Base-by-base conservation (phyloP, 1,140 invertebrate genomes). In the Drosophila trapezifrons region DNA sequence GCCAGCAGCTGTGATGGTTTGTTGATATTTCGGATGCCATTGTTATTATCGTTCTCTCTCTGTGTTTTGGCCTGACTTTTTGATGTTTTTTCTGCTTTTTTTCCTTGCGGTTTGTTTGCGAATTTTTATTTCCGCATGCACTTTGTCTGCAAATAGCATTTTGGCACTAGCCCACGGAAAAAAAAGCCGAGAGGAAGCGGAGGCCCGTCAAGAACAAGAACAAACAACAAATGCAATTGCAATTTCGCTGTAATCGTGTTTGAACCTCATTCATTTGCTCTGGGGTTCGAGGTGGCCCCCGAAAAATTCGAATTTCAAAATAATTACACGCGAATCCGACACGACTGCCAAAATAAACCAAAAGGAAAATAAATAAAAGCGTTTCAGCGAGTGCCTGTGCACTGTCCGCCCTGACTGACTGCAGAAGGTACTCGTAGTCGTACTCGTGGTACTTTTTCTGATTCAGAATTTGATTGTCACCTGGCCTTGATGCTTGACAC, bases 241-340 rank as follows among this genome's bases (percentile, higher is more conserved):
- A 25, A 64, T 64, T 56, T 70, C 35, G 47, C 29, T 67, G 43
- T 79, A 59, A 76, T 83, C 46, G 67, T 76, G 70, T 78, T 71
- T 73, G 62, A 76, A 43, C 73, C 77, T 46, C 67, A 57, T 71
- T 42, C 32, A 5, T 8, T n/a, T 15, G 45, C 17, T 29, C 17
- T 29, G 45, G 46, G 45, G 43, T 52, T 42, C 45, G 60, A 66
- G 77, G 65, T 76, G 70, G 70, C 60, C 62, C 71, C 74, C 67
- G 66, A 76, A 73, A 84, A 90, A 75, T 90, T 80, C 66, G 67
- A 78, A 89, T 84, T 89, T 89, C 77, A 83, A 80, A 89, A 89
- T 89, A 87, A 87, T 89, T 89, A 87, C 76, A 87, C 20, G 65
- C 47, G 46, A 69, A 69, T 66, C 37, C 65, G 62, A 69, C 65